Conservation (phyloP, 2,888 invertebrate genomes). For the Lithophane leautieri region DNA sequence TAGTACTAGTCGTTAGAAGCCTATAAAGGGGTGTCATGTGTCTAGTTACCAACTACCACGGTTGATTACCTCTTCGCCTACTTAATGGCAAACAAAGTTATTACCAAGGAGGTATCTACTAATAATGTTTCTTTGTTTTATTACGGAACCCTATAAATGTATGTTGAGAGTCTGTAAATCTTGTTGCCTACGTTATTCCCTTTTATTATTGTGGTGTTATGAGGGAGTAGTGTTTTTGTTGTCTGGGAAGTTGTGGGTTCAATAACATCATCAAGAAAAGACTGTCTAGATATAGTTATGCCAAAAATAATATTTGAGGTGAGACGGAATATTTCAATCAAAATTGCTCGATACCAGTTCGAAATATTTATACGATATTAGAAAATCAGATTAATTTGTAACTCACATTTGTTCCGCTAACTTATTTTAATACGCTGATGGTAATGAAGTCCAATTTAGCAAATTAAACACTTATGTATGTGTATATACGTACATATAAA, state of each 20-base stretch:
- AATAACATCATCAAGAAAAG: constrained; percentile 4
- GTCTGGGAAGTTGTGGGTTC: constrained; percentile 19
- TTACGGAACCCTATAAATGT: constrained; percentile 41
- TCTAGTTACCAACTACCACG: constrained; percentile 9
- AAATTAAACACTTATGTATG: constrained; percentile 6
- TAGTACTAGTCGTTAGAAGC: constrained; percentile 24
- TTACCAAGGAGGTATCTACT: constrained; percentile 24
- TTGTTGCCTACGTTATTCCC: constrained; percentile 13
- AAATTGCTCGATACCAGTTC: background rate
- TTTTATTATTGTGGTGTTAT: constrained; percentile 35
- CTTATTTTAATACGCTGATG: constrained; percentile 2
- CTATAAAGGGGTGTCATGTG: constrained; percentile 17
- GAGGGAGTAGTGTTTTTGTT: constrained; percentile 17
- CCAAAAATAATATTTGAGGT: background rate
- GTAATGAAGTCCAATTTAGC: background rate
- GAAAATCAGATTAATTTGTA: constrained; percentile 16
- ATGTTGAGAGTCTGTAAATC: constrained; percentile 45
- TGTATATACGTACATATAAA: background rate
- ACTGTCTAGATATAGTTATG: background rate
- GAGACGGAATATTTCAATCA: background rate
- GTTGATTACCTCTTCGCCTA: constrained; percentile 40
- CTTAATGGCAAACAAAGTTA: constrained; percentile 35
- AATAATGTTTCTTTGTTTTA: constrained; percentile 51
- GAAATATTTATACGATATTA: background rate
- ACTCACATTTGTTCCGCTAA: background rate